A percentile compares a stretch with the other conserved stretches of the same genome.
phyloP scores from a whole-genome alignment of 2,797 vertebrate genomes.

The Spinibarbus caldwelli region DNA sequence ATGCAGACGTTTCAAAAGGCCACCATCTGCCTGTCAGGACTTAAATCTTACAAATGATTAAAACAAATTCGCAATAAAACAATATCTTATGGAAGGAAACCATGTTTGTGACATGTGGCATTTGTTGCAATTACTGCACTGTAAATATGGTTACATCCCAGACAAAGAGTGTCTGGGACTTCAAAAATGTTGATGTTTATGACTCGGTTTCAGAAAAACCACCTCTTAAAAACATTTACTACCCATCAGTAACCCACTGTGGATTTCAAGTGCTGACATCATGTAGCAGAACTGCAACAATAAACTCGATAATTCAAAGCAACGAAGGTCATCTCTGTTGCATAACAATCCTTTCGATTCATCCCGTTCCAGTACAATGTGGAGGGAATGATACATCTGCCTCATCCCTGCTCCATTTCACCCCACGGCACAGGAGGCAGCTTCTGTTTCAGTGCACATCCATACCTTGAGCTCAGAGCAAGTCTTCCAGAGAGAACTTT shows the following conservation, averaged over 20 bases:
- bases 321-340: not conserved
- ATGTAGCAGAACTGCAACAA: not conserved
- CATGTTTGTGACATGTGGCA: conserved; percentile 4
- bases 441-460: conserved; percentile 58
- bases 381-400: not conserved
- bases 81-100: conserved; percentile 14
- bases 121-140: not conserved
- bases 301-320: not conserved
- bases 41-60: not conserved
- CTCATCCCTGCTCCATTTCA: conserved; percentile 8
- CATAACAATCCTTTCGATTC: not conserved
- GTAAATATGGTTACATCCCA: not conserved
- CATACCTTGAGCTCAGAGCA: conserved; percentile 48
- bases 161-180: not conserved
- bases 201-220: not conserved
- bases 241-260: not conserved
- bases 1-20: not conserved
- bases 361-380: not conserved
- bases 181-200: conserved; percentile 11
- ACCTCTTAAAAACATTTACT: not conserved
- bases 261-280: not conserved
- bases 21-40: conserved; percentile 10
- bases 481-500: conserved; percentile 45
- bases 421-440: not conserved
- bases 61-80: conserved; percentile 4